Percentiles rank a stretch among this genome's conserved stretches.
These are phyloP conservation scores for Radopholus similis DNA, from an alignment of 1,140 invertebrate species.

Conservation along the genomic window DNA sequence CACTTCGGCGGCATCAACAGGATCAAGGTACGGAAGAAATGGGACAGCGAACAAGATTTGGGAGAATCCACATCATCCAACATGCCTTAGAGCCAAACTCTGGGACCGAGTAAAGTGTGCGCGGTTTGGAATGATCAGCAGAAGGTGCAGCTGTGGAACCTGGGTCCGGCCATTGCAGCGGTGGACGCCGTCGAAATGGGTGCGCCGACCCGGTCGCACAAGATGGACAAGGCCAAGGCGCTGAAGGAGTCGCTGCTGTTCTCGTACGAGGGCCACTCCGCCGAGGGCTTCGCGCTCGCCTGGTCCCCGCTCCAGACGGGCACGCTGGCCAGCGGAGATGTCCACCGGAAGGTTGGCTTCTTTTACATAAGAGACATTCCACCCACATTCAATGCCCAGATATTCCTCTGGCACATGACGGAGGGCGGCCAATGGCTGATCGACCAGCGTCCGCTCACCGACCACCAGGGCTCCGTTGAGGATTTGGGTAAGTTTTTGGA, in stretches of 20 bases:
- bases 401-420: constrained; percentile 83
- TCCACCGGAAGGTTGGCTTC: constrained; percentile 43
- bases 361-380: neutral
- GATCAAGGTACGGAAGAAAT: constrained; percentile 29
- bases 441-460: constrained; percentile 78
- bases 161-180: constrained; percentile 15
- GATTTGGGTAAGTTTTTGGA: constrained; percentile 69
- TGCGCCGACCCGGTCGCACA: constrained; percentile 13
- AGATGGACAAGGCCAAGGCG: constrained; percentile 14
- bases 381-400: constrained; percentile 64
- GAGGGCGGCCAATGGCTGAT: constrained; percentile 77
- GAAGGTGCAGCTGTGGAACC: constrained; percentile 48
- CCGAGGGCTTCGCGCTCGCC: constrained; percentile 89
- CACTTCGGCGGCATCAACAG: constrained; percentile 44
- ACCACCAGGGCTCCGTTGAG: constrained; percentile 88
- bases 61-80: neutral
- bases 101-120: constrained; percentile 29
- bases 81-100: constrained; percentile 25
- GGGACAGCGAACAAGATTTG: neutral
- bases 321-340: constrained; percentile 59
- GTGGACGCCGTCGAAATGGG: constrained; percentile 8
- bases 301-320: constrained; percentile 80
- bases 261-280: constrained; percentile 81
- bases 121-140: constrained; percentile 45
- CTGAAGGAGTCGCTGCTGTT: constrained; percentile 71